These are phyloP conservation scores for Halcyon smyrnensis DNA, from an alignment of 2,797 vertebrate species.

Conservation along the genomic window DNA sequence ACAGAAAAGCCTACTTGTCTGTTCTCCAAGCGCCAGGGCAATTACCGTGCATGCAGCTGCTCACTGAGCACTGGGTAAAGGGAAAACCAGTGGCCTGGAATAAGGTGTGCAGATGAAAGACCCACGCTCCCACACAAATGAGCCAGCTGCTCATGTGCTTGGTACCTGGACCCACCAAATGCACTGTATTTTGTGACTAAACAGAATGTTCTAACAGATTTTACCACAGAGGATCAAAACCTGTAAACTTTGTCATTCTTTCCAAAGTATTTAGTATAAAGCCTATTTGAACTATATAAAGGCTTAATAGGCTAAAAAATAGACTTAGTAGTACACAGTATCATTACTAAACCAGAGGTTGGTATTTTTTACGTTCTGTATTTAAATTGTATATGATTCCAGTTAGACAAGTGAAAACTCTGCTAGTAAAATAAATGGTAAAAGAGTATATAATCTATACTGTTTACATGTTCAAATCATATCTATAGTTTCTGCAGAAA, in stretches of 20 bases:
- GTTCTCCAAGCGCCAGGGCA: conserved; percentile 34
- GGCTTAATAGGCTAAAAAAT: conserved; percentile 29
- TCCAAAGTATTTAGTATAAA: not conserved
- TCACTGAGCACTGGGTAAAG: not conserved
- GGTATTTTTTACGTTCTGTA: not conserved
- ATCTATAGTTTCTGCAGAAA: not conserved
- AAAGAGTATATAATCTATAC: not conserved
- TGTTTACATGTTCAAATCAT: not conserved
- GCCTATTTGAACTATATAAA: conserved; percentile 57
- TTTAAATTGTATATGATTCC: not conserved
- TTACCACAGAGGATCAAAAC: conserved; percentile 40
- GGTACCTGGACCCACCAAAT: conserved; percentile 31
- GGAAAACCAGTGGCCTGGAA: not conserved
- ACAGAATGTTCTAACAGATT: conserved; percentile 76
- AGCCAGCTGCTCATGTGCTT: not conserved
- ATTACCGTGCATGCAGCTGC: conserved; percentile 21
- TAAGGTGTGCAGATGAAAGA: not conserved
- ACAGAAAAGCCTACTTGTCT: conserved; percentile 57
- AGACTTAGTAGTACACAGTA: not conserved
- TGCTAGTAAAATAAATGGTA: not conserved
- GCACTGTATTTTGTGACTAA: conserved; percentile 43
- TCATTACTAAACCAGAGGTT: not conserved
- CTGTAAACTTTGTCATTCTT: conserved; percentile 52
- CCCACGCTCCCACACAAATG: not conserved
- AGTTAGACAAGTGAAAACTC: not conserved